A percentile compares a stretch with the other conserved stretches of the same genome.
These are phyloP conservation scores for Hylaea fasciaria DNA, from an alignment of 2,888 invertebrate genomes.

Conservation along the genomic window DNA sequence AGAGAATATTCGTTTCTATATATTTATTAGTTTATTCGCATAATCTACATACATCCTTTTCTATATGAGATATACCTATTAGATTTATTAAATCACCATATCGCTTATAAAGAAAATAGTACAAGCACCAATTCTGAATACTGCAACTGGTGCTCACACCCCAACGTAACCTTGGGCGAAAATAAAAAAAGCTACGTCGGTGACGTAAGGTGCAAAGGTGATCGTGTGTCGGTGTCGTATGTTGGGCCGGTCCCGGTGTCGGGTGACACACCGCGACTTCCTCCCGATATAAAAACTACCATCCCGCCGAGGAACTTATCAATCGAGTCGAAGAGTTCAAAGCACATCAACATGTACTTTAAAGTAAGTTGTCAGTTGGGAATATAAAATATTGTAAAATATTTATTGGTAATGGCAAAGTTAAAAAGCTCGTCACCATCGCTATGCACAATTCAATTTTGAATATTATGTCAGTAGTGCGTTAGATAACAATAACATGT, in stretches of 20 bases:
- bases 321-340: slow-evolving; percentile 68
- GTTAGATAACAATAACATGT: too few species aligned
- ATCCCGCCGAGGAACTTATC: slow-evolving; percentile 65
- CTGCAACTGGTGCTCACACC: slow-evolving; percentile 50
- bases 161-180: slow-evolving; percentile 73
- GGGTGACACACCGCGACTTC: slow-evolving; percentile 65
- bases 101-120: background rate
- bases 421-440: too few species aligned
- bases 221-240: slow-evolving; percentile 73
- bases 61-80: too few species aligned
- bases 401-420: background rate
- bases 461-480: too few species aligned
- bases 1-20: too few species aligned
- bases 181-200: slow-evolving; percentile 63
- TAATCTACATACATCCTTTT: too few species aligned
- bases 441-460: too few species aligned
- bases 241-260: slow-evolving; percentile 73
- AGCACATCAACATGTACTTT: slow-evolving; percentile 74
- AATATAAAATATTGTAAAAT: background rate
- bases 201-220: slow-evolving; percentile 78
- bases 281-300: slow-evolving; percentile 79
- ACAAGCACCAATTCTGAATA: slow-evolving; percentile 6
- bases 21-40: too few species aligned
- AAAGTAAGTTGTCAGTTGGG: slow-evolving; percentile 64
- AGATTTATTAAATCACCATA: too few species aligned